Conservation (phyloP, 2,888 invertebrate species). For the Agrochola lychnidis region DNA sequence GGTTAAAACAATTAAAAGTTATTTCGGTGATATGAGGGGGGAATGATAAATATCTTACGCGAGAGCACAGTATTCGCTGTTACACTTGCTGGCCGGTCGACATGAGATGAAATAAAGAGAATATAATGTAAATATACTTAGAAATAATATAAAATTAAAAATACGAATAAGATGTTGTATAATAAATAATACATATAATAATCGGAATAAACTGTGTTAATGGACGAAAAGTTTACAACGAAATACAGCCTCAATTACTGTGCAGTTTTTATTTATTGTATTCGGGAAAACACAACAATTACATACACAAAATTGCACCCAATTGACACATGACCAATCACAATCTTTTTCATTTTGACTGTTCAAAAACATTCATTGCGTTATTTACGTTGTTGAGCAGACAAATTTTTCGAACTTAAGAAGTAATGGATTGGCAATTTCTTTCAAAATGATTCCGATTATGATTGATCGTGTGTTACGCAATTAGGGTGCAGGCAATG, state of each 20-base stretch:
- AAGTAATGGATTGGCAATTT: too few species aligned
- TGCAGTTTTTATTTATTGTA: background rate
- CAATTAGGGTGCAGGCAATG: too few species aligned
- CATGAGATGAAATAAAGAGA: conserved; percentile 76
- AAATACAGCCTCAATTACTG: background rate
- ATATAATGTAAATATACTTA: conserved; percentile 54
- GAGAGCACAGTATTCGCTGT: conserved; percentile 84
- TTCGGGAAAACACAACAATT: too few species aligned
- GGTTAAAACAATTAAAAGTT: conserved; percentile 17
- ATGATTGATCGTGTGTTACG: too few species aligned
- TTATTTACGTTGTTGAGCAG: too few species aligned
- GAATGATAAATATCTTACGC: conserved; percentile 82
- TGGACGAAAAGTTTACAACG: background rate
- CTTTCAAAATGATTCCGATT: too few species aligned
- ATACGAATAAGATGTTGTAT: conserved; percentile 2
- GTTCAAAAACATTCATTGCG: too few species aligned
- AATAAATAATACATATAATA: background rate
- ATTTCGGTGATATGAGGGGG: conserved; percentile 63
- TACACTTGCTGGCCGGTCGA: conserved; percentile 81
- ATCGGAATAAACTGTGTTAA: background rate
- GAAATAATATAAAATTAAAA: conserved; percentile 26
- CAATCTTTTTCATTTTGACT: too few species aligned
- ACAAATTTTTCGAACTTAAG: too few species aligned
- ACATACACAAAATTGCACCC: too few species aligned
- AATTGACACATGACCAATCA: too few species aligned